These are phyloP conservation scores for Chrysolophus pictus DNA, from an alignment of 2,797 vertebrate species.

Conservation along the genomic window DNA sequence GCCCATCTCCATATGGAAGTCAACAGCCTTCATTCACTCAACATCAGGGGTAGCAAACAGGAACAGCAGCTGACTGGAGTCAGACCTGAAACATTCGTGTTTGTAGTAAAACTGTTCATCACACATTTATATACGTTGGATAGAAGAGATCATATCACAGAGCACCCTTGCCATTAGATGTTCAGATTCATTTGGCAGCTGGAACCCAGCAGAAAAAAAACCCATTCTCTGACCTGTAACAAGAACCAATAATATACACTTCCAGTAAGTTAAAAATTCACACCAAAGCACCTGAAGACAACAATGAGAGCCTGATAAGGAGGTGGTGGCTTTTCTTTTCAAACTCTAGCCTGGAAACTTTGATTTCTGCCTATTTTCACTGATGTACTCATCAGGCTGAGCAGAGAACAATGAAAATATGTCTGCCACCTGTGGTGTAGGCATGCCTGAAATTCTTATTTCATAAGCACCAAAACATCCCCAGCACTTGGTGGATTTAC, in stretches of 20 bases:
- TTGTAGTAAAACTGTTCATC: not conserved
- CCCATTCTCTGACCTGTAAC: not conserved
- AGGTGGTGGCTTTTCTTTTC: not conserved
- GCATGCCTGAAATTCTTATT: not conserved
- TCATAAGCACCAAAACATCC: not conserved
- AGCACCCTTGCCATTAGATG: not conserved
- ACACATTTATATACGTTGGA: not conserved
- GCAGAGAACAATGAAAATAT: not conserved
- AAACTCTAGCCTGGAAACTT: not conserved
- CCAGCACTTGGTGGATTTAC: not conserved
- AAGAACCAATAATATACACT: not conserved
- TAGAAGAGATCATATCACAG: not conserved
- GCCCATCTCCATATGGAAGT: not conserved
- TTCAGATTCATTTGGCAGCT: not conserved
- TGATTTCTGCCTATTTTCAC: not conserved
- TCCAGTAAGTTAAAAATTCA: not conserved
- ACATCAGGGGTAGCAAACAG: not conserved
- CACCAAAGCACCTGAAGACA: not conserved
- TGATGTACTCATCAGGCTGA: not conserved
- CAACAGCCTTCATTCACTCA: not conserved
- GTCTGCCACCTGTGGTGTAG: not conserved
- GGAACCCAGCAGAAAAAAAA: not conserved
- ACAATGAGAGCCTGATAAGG: not conserved
- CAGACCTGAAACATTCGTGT: not conserved
- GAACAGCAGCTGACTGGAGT: not conserved